phyloP scores from a whole-genome alignment of 2,797 vertebrate species.

The Salmo trutta region DNA sequence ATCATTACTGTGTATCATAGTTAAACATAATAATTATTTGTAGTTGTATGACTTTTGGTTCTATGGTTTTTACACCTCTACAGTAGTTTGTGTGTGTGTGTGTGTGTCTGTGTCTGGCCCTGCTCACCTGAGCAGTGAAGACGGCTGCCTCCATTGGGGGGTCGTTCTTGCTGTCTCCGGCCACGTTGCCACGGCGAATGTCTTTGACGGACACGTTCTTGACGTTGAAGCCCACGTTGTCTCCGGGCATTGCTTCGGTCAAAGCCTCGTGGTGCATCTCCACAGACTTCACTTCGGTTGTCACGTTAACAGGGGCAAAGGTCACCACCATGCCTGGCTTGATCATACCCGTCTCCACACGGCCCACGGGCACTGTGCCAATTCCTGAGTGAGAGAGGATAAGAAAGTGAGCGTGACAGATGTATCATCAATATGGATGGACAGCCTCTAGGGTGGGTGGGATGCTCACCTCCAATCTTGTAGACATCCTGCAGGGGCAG shows the following conservation, averaged over 20 bases:
- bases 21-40: too few relatives aligned
- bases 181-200: conserved; percentile 80
- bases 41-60: too few relatives aligned
- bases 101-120: background rate
- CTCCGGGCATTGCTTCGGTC: conserved; percentile 75
- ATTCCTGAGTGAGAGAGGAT: conserved; percentile 64
- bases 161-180: conserved; percentile 80
- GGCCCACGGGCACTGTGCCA: conserved; percentile 81
- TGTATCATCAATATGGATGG: background rate
- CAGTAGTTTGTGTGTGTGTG: too few relatives aligned
- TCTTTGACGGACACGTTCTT: conserved; percentile 82
- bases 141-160: conserved; percentile 77
- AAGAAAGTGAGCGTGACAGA: background rate
- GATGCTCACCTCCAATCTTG: conserved; percentile 88
- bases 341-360: conserved; percentile 76
- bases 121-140: conserved; percentile 79
- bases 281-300: conserved; percentile 82
- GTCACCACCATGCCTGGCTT: conserved; percentile 81
- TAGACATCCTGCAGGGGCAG: conserved; percentile 96
- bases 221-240: conserved; percentile 82
- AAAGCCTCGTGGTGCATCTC: conserved; percentile 85
- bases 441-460: background rate
- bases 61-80: too few relatives aligned
- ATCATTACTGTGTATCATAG: too few relatives aligned
- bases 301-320: conserved; percentile 80